A percentile compares a stretch with the other conserved stretches of the same genome.
phyloP scores from a whole-genome alignment of 2,797 vertebrate genomes.

The Brachyalestes nurse region DNA sequence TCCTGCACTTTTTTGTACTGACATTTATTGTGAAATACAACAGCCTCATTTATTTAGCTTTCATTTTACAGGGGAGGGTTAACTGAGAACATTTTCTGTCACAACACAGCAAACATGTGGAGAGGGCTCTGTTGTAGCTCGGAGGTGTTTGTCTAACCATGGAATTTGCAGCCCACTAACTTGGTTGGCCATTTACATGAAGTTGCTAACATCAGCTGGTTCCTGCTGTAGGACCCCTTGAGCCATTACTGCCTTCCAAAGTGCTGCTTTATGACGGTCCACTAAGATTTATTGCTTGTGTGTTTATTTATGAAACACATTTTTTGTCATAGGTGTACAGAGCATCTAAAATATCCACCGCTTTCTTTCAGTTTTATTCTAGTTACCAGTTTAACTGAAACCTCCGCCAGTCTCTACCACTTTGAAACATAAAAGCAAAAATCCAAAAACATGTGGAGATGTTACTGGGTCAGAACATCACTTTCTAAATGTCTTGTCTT shows the following conservation, averaged over 20 bases:
- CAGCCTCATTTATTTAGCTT: background rate
- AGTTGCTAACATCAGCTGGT: background rate
- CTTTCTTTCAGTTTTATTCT: too few species aligned
- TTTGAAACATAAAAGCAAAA: background rate
- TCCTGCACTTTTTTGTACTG: too few species aligned
- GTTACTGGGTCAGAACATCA: too few species aligned
- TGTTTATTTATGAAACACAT: background rate
- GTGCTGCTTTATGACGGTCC: background rate
- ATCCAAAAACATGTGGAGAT: too few species aligned
- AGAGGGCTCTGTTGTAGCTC: background rate
- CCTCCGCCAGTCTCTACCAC: background rate
- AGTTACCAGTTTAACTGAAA: background rate
- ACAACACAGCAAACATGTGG: background rate
- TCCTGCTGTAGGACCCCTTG: background rate
- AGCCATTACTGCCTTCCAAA: background rate
- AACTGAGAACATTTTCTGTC: too few species aligned
- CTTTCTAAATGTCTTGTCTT: background rate
- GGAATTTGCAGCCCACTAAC: background rate
- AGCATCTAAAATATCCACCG: too few species aligned
- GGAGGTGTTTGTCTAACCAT: background rate
- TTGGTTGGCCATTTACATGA: background rate
- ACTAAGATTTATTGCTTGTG: background rate
- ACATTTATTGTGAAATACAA: background rate
- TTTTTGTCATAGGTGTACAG: background rate
- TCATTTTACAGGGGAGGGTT: background rate